Evolutionary conservation across 2,113 vertebrate species (phyloP).

Genomic region (Candoia aspera): DNA sequence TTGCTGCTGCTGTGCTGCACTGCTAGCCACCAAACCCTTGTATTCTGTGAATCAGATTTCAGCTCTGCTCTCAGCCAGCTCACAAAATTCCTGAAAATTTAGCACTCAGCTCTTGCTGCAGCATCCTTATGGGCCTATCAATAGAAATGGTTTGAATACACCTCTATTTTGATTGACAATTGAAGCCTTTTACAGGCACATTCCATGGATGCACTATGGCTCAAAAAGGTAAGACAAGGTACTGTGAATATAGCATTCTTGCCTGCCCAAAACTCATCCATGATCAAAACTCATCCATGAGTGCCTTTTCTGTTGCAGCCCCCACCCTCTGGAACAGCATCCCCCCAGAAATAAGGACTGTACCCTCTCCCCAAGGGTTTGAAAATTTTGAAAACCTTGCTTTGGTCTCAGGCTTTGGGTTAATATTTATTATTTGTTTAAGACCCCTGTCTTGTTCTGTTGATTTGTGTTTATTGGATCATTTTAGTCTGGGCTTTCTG

Average conservation of each 20-base stretch:
- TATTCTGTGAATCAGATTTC: background rate
- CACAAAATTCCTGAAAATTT: background rate
- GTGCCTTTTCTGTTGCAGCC: too few relatives aligned
- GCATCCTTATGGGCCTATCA: background rate
- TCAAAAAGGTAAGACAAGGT: background rate
- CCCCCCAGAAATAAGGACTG: too few relatives aligned
- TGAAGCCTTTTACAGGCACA: background rate
- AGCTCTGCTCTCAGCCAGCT: background rate
- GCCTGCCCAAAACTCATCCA: too few relatives aligned
- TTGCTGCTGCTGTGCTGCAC: background rate
- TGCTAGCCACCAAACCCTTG: background rate
- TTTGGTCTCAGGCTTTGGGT: background rate
- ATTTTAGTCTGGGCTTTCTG: background rate
- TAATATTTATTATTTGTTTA: background rate
- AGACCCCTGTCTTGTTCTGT: background rate
- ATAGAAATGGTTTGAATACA: background rate
- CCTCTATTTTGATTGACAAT: background rate
- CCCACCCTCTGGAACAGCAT: too few relatives aligned
- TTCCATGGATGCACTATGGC: background rate
- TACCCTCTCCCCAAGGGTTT: too few relatives aligned
- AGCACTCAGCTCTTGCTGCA: background rate
- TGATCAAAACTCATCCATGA: too few relatives aligned
- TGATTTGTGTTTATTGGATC: background rate
- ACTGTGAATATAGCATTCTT: background rate
- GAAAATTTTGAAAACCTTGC: background rate